Base-by-base conservation (phyloP, 2,888 invertebrate genomes). In the Tipula lateralis region DNA sequence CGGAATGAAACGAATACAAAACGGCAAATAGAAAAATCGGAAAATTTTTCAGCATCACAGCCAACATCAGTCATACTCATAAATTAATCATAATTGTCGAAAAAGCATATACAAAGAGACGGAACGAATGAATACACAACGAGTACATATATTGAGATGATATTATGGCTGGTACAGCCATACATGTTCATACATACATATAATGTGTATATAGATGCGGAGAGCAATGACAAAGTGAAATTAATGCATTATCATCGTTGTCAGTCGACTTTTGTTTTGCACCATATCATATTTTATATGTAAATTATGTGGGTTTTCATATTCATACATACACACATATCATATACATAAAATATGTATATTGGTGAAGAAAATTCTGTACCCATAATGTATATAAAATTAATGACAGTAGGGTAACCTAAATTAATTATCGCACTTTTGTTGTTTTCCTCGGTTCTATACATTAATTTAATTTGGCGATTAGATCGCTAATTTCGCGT, bases 21-120 rank as follows among this genome's bases (percentile, higher is more conserved):
- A 24, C 24, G 12, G 9, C 19, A 66, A 66, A 66, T 66, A 24
- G 66, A 24, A 66, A 66, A 66, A 66, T 66, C 66, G 66, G 24
- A 12, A 66, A 66, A 66, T 24, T 66, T 66, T 66, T 66, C 66
- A 66, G 66, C 66, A 66, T 66, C 66, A 66, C 66, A 66, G 66
- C 66, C 66, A 66, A 66, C 66, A 66, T 66, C 66, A 66, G 66
- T 66, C 66, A 66, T 24, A 66, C 24, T 66, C 66, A 66, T 66
- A 66, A 66, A 66, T 66, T 66, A 66, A 66, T 66, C 66, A 66
- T 66, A 66, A 66, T 66, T 66, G 66, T 66, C 66, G 66, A 66
- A 66, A 24, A 66, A 6, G 24, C 7, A 66, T 7, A 9, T 66
- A n/a, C n/a, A 24, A 66, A 24, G 66, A 24, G 66, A 66, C 24